Percentiles rank a stretch among this genome's conserved stretches.
phyloP scores from a whole-genome alignment of 2,113 vertebrate genomes.

The Corvus moneduloides region DNA sequence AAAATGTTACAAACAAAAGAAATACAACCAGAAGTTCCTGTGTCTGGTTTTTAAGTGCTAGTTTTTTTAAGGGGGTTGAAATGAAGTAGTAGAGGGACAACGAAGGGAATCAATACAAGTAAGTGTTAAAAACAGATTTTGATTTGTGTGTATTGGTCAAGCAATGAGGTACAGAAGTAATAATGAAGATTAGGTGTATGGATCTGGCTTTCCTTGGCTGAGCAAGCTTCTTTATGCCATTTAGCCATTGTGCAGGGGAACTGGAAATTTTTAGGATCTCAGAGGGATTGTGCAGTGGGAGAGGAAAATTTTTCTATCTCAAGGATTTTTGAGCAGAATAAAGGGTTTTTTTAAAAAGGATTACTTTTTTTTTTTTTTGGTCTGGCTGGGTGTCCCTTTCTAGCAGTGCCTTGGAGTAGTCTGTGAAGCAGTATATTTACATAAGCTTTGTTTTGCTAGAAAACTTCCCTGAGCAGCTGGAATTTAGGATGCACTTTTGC shows the following conservation, averaged over 20 bases:
- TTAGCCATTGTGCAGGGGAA: not conserved
- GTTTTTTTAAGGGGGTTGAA: not conserved
- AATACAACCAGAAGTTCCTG: not conserved
- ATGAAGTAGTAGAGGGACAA: not conserved
- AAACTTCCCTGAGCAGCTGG: not conserved
- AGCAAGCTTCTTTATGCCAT: not conserved
- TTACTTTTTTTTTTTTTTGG: not conserved
- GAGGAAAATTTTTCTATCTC: not conserved
- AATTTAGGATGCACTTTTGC: not conserved
- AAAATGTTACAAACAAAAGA: not conserved
- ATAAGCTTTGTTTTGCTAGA: not conserved
- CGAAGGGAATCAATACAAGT: not conserved
- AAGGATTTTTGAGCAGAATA: not conserved
- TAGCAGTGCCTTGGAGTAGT: not conserved
- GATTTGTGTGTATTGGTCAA: not conserved
- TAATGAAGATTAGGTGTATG: not conserved
- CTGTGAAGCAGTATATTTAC: not conserved
- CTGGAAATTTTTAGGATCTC: not conserved
- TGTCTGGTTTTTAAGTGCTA: not conserved
- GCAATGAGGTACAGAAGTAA: not conserved
- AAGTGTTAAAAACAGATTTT: not conserved
- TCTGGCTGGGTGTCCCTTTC: not conserved
- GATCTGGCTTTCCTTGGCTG: not conserved
- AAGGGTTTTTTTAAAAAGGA: not conserved
- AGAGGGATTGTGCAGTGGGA: not conserved